These are phyloP conservation scores for Seriola rivoliana DNA, from an alignment of 2,113 vertebrate genomes.

Conservation along the genomic window DNA sequence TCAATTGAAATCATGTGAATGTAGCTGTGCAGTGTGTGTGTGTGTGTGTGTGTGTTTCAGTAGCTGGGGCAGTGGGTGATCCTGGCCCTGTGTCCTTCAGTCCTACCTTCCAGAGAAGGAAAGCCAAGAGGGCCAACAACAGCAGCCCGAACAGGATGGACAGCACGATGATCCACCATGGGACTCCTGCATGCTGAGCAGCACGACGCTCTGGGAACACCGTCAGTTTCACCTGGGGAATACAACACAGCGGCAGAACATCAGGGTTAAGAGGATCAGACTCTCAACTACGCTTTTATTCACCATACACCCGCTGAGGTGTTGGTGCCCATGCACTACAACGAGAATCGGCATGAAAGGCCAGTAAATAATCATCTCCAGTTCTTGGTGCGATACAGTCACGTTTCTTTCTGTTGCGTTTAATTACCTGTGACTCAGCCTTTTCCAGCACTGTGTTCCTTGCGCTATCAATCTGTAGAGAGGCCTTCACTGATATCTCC, in stretches of 20 bases:
- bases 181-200: constrained; percentile 86
- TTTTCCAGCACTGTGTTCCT: constrained; percentile 89
- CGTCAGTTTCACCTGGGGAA: constrained; percentile 88
- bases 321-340: not conserved
- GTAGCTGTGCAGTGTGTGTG: not conserved
- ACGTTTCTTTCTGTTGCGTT: not conserved
- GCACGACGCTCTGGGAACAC: constrained; percentile 91
- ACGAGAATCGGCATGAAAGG: too few relatives aligned
- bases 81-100: not conserved
- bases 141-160: constrained; percentile 92
- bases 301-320: too few relatives aligned
- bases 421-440: constrained; percentile 85
- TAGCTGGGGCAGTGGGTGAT: not conserved
- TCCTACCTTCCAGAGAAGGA: constrained; percentile 96
- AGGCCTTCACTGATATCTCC: constrained; percentile 88
- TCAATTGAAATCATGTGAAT: not conserved
- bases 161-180: constrained; percentile 95
- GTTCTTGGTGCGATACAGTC: not conserved
- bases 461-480: constrained; percentile 82
- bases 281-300: constrained; percentile 1
- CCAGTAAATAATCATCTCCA: not conserved
- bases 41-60: not conserved
- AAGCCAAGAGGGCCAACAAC: constrained; percentile 91
- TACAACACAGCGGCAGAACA: not conserved
- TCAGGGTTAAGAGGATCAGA: not conserved